Conservation (phyloP, 2,888 invertebrate genomes). For the Ochropleura leucogaster region DNA sequence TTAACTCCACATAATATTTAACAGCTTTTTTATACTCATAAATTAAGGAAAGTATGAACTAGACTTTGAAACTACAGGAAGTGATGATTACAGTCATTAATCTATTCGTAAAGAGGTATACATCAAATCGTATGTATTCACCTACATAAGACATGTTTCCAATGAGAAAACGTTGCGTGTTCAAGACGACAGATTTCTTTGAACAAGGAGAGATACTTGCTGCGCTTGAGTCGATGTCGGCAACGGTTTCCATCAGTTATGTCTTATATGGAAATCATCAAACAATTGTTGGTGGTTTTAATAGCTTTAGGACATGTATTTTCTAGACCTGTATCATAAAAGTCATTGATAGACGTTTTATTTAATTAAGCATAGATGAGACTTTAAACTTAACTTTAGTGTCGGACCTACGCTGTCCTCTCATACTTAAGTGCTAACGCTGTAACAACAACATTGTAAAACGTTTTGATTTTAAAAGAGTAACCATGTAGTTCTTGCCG, state of each 20-base stretch:
- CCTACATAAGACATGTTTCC: slow-evolving; percentile 61
- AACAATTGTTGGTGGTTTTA: slow-evolving; percentile 17
- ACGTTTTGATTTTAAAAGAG: too few species aligned
- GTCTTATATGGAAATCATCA: slow-evolving; percentile 37
- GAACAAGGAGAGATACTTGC: slow-evolving; percentile 82
- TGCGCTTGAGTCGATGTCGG: slow-evolving; percentile 35
- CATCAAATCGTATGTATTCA: slow-evolving; percentile 51
- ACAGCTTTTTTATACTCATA: slow-evolving; percentile 12
- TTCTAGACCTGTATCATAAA: slow-evolving; percentile 1
- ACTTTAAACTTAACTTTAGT: too few species aligned
- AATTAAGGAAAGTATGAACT: slow-evolving; percentile 36
- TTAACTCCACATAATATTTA: slow-evolving; percentile 11
- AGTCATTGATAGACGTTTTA: not conserved
- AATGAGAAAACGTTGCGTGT: slow-evolving; percentile 86
- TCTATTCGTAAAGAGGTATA: slow-evolving; percentile 45
- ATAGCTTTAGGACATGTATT: slow-evolving; percentile 25
- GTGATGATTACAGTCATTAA: slow-evolving; percentile 51
- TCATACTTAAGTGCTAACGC: too few species aligned
- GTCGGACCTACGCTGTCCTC: too few species aligned
- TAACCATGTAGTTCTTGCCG: too few species aligned
- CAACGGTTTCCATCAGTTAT: slow-evolving; percentile 59
- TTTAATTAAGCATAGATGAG: not conserved
- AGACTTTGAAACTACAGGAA: slow-evolving; percentile 52
- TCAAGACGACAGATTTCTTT: slow-evolving; percentile 84
- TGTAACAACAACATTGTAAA: too few species aligned